These are phyloP conservation scores for Drosophila carrolli DNA, from an alignment of 1,140 invertebrate species.

Conservation along the genomic window DNA sequence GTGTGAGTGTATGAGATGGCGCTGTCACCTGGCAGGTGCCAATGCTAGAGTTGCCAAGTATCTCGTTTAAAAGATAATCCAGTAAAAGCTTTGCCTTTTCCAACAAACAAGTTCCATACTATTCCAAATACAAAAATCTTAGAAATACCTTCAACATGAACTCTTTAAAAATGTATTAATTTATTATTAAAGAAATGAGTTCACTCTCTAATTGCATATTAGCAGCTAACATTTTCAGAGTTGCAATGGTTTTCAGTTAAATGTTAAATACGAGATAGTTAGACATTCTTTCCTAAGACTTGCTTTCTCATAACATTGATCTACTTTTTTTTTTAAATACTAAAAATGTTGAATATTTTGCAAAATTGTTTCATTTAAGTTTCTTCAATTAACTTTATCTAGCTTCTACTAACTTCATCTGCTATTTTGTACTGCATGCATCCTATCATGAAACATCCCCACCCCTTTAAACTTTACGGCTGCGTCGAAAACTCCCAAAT, in stretches of 20 bases:
- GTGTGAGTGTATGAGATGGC: conserved; percentile 6
- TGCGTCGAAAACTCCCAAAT: conserved; percentile 41
- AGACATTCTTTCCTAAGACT: no score
- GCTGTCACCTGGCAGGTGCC: conserved; percentile 32
- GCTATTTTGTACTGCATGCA: background rate
- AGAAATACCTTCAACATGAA: no score
- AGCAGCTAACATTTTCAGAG: background rate
- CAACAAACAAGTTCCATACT: background rate
- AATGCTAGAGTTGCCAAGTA: conserved; percentile 20
- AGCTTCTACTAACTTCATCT: background rate
- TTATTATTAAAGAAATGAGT: no score
- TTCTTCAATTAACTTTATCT: background rate
- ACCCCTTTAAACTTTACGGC: background rate
- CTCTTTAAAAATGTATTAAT: no score
- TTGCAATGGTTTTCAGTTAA: background rate
- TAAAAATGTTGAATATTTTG: no score
- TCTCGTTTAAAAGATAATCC: conserved; percentile 7
- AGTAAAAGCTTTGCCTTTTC: background rate
- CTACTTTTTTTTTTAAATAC: background rate
- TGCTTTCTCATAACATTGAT: no score
- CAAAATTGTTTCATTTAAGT: background rate
- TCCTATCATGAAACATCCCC: background rate
- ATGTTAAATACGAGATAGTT: no score
- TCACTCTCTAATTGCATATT: no score
- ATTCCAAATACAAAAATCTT: background rate